Evolutionary conservation across 2,888 invertebrate genomes (phyloP).

Genomic region (Nomada lathburiana): DNA sequence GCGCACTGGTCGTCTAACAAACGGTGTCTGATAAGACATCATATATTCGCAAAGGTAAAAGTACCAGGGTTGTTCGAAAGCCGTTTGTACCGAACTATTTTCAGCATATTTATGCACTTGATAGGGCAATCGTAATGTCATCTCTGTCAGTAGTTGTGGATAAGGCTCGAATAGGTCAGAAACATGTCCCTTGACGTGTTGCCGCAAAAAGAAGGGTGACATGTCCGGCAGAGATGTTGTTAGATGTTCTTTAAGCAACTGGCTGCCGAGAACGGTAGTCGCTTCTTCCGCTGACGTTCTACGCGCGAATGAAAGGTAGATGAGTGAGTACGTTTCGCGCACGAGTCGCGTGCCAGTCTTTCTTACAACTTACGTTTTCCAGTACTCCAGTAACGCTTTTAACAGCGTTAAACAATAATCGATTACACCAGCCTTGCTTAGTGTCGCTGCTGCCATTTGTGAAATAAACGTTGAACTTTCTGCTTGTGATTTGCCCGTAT

Average conservation of each 20-base stretch:
- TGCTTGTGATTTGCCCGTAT: slow-evolving; percentile 82
- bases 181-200: slow-evolving; percentile 96
- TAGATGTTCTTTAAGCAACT: slow-evolving; percentile 92
- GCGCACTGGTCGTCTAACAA: slow-evolving; percentile 94
- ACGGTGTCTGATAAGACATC: slow-evolving; percentile 97
- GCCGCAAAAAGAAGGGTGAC: slow-evolving; percentile 97
- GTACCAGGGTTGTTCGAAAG: slow-evolving; percentile 88
- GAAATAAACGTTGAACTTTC: slow-evolving; percentile 87
- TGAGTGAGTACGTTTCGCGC: not conserved
- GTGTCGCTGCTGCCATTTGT: slow-evolving; percentile 89
- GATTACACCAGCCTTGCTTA: slow-evolving; percentile 90
- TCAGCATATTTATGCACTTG: slow-evolving; percentile 93
- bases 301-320: not conserved
- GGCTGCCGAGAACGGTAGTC: slow-evolving; percentile 87
- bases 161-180: slow-evolving; percentile 97
- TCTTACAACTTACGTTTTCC: slow-evolving; percentile 86
- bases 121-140: slow-evolving; percentile 96
- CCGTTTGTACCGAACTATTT: slow-evolving; percentile 75
- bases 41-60: slow-evolving; percentile 95
- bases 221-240: slow-evolving; percentile 95
- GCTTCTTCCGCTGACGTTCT: slow-evolving; percentile 82
- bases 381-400: slow-evolving; percentile 90
- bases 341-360: not conserved
- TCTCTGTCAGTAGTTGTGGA: slow-evolving; percentile 97
- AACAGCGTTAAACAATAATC: slow-evolving; percentile 90